Conservation (phyloP, 2,797 vertebrate genomes). For the Gymnopithys bicolor region DNA sequence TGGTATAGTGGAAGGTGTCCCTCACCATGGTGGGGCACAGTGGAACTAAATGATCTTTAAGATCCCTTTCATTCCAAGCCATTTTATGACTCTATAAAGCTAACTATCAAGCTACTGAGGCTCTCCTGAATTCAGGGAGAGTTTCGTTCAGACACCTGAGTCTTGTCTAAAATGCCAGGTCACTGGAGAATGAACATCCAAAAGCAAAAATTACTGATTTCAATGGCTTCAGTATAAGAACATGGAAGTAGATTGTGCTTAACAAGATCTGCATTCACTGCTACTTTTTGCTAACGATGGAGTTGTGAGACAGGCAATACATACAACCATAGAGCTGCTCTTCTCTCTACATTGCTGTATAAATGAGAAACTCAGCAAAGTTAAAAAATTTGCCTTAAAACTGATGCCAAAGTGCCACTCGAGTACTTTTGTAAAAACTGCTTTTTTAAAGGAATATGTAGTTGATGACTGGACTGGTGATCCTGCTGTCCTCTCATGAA, state of each 20-base stretch:
- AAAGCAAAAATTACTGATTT: background rate
- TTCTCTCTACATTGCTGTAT: fast-evolving
- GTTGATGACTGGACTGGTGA: background rate
- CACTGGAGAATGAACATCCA: background rate
- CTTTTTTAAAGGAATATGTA: background rate
- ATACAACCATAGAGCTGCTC: fast-evolving
- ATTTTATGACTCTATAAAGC: background rate
- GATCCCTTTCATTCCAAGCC: background rate
- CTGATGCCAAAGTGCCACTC: background rate
- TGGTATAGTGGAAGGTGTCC: background rate
- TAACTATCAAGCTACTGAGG: background rate
- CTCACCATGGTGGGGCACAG: background rate
- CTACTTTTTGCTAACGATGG: background rate
- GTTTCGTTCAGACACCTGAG: background rate
- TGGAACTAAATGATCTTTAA: background rate
- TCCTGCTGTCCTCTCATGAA: background rate
- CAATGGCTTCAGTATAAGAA: background rate
- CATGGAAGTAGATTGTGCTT: background rate
- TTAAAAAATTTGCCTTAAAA: background rate
- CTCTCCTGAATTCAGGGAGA: background rate
- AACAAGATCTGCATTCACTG: background rate
- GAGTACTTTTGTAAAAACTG: background rate
- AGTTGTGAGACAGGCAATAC: background rate
- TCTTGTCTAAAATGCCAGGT: background rate
- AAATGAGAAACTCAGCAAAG: background rate